Evolutionary conservation across 2,888 invertebrate species (phyloP), one percentile per base, ranked within the genome.

Genomic region (Drosophila ustulata): DNA sequence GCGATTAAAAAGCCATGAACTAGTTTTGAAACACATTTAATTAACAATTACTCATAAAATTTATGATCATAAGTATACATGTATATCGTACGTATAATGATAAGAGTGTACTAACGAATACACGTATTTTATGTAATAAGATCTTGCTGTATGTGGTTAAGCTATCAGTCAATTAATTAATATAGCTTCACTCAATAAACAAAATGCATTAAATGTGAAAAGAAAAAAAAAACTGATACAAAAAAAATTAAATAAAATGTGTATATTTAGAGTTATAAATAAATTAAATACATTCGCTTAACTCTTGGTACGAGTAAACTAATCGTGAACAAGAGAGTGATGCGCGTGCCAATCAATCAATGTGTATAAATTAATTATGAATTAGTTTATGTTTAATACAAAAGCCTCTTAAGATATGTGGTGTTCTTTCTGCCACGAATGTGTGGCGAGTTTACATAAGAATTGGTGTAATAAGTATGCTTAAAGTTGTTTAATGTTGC

Each of bases 141-240:
- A 77, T 87, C 71, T 76, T 82, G 70, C 77, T 75, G 79, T 76
- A 66, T 80, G 83, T 80, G 82, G 88, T 90, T 91, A 91, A 90
- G 83, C 91, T 91, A 91, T 91, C 91, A 90, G 91, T 91, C 90
- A 80, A 77, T 89, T 89, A 88, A 83, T 88, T 79, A 86, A 90
- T 78, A 82, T 85, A 83, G 78, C 74, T 87, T 78, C 70, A 78
- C 68, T 78, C 78, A 66, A 65, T 57, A 63, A 70, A 74, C 61
- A 66, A 39, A 53, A 66, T 45, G 63, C 5, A 65, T 41, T 18
- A 45, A 43, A 55, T 9, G 43, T 26, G 3, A 50, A 59, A 52
- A 45, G 23, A 64, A 25, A 18, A 47, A 51, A 59, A 56, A 43
- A 18, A 32, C 18, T 4, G n/a, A 47, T 34, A 57, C 30, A 25